Percentiles rank a stretch among this genome's conserved stretches.
Evolutionary conservation across 2,888 invertebrate species (phyloP).

Genomic region (Galerucella calmariensis): DNA sequence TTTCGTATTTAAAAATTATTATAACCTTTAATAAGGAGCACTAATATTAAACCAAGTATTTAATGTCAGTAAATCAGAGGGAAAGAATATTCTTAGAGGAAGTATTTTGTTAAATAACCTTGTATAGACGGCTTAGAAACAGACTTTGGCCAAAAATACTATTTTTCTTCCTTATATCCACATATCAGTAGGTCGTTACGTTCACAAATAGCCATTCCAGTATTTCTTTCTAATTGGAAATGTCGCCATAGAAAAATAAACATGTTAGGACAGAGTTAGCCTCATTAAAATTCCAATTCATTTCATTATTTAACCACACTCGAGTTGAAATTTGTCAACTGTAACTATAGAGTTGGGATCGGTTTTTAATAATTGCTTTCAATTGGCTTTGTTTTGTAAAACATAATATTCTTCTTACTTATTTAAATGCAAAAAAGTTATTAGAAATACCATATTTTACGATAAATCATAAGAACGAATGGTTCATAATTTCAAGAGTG

Average conservation of each 20-base stretch:
- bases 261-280: background rate
- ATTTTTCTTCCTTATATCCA: background rate
- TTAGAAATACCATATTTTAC: too few species aligned
- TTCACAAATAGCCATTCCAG: background rate
- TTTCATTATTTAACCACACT: background rate
- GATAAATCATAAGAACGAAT: too few species aligned
- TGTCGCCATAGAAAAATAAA: background rate
- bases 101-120: background rate
- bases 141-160: background rate
- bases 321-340: background rate
- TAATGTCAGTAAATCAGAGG: too few species aligned
- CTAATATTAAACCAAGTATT: too few species aligned
- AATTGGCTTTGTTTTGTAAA: too few species aligned
- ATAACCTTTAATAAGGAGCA: too few species aligned
- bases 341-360: background rate
- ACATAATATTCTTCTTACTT: too few species aligned
- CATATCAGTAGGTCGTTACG: background rate
- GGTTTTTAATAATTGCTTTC: background rate
- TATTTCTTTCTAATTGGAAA: conserved; percentile 8
- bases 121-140: background rate
- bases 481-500: too few species aligned
- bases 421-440: too few species aligned
- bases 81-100: too few species aligned
- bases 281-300: conserved; percentile 4
- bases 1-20: too few species aligned